Evolutionary conservation across 2,888 invertebrate genomes (phyloP).

Genomic region (Bembecia ichneumoniformis): DNA sequence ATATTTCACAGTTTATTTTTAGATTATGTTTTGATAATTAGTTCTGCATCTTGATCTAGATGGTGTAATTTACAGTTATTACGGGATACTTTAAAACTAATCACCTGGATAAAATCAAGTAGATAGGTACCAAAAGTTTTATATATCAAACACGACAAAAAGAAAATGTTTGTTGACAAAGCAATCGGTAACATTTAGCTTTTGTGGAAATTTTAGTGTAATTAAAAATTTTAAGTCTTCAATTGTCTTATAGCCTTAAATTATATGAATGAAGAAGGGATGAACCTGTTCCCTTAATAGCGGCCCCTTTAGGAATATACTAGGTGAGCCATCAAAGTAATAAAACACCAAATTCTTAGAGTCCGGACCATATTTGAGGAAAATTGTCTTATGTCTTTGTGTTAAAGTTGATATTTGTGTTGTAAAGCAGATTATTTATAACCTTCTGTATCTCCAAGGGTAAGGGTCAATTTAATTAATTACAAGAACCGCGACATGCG

Average conservation of each 20-base stretch:
- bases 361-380: constrained; percentile 21
- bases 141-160: too few species aligned
- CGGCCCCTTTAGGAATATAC: constrained; percentile 43
- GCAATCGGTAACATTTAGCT: background rate
- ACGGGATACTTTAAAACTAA: too few species aligned
- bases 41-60: too few species aligned
- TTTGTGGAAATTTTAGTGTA: background rate
- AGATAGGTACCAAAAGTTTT: too few species aligned
- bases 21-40: too few species aligned
- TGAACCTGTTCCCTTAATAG: constrained; percentile 38
- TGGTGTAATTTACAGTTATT: too few species aligned
- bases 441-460: constrained; percentile 35
- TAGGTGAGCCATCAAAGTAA: constrained; percentile 42
- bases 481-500: constrained; percentile 49
- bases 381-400: constrained; percentile 20
- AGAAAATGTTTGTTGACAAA: background rate
- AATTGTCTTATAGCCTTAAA: constrained; percentile 21
- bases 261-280: constrained; percentile 33
- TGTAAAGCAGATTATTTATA: constrained; percentile 18
- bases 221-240: background rate
- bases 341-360: constrained; percentile 48
- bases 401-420: constrained; percentile 34
- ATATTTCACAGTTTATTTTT: too few species aligned
- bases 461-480: constrained; percentile 61
- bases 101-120: too few species aligned